Conservation (phyloP, 2,113 vertebrate species). For the Grantiella picta region DNA sequence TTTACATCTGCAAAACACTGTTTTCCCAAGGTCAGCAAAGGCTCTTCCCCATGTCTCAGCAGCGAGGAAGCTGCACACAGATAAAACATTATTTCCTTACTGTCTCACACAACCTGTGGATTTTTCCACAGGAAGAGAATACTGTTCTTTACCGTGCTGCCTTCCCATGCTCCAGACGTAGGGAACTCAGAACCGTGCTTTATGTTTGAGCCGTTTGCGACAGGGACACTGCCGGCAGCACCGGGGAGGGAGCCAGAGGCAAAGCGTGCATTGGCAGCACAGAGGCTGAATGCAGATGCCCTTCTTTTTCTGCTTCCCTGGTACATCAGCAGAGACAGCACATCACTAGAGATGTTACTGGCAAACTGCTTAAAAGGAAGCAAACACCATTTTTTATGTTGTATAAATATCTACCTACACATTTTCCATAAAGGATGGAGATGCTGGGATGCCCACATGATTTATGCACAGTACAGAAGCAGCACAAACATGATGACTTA, state of each 20-base stretch:
- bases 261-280: background rate
- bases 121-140: background rate
- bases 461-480: conserved; percentile 8
- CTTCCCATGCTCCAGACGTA: background rate
- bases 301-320: background rate
- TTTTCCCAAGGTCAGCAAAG: background rate
- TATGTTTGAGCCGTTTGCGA: background rate
- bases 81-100: background rate
- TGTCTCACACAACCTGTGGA: background rate
- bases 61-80: background rate
- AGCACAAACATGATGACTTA: conserved; percentile 39
- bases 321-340: background rate
- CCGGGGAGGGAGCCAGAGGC: background rate
- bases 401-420: background rate
- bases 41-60: background rate
- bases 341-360: background rate
- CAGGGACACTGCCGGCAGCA: background rate
- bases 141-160: background rate
- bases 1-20: background rate
- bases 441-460: background rate
- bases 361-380: background rate
- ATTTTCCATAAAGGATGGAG: background rate
- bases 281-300: background rate
- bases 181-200: background rate
- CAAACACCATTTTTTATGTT: background rate